A percentile compares a stretch with the other conserved stretches of the same genome.
Conservation (phyloP, 2,797 vertebrate genomes). For the Tympanoctomys barrerae region DNA sequence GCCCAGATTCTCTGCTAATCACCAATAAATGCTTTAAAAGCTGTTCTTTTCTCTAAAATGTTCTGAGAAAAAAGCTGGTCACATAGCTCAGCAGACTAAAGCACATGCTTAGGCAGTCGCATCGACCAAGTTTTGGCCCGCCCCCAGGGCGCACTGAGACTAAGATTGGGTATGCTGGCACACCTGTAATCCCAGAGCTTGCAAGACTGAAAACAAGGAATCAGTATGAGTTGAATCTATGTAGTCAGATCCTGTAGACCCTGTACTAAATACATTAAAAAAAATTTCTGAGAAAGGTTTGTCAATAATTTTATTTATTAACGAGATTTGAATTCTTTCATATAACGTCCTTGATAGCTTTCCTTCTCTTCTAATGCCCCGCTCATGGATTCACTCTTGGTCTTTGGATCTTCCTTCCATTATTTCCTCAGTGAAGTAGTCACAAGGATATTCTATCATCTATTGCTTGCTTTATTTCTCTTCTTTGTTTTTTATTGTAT, state of each 20-base stretch:
- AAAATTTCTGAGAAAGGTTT: neutral
- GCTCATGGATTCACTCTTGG: neutral
- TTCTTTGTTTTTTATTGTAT: constrained; percentile 2
- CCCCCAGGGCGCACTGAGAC: no score
- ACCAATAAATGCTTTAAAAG: neutral
- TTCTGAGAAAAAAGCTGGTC: neutral
- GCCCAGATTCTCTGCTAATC: neutral
- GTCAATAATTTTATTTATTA: neutral
- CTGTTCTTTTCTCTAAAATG: neutral
- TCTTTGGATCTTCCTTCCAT: neutral
- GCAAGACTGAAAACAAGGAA: no score
- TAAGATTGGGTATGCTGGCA: no score
- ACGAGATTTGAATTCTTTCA: neutral
- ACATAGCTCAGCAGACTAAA: no score
- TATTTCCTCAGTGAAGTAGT: neutral
- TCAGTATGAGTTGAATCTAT: no score
- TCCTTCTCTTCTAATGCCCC: neutral
- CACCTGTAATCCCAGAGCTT: no score
- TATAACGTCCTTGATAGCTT: neutral
- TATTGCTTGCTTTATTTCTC: neutral
- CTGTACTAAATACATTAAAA: no score
- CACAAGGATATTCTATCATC: neutral
- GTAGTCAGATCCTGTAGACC: no score
- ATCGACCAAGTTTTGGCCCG: no score
- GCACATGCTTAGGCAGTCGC: no score